Evolutionary conservation across 2,888 invertebrate species (phyloP).

Genomic region (Dioctria linearis): DNA sequence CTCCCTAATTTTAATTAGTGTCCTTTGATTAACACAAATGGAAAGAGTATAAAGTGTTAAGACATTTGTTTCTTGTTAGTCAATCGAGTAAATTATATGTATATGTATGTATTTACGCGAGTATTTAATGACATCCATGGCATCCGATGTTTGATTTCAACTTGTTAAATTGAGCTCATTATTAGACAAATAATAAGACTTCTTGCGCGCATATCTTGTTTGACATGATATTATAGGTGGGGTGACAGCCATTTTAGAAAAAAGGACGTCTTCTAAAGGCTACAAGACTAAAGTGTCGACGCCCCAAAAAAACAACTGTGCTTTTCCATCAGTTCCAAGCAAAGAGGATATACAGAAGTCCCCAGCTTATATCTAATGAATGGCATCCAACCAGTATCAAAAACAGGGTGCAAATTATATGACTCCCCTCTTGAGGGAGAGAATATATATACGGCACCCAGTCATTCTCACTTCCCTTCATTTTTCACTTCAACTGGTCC

Average conservation of each 20-base stretch:
- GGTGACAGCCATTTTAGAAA: constrained; percentile 11
- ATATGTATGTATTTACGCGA: too few species aligned
- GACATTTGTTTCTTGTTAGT: too few species aligned
- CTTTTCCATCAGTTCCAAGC: constrained; percentile 2
- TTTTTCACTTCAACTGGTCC: too few species aligned
- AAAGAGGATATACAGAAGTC: background rate
- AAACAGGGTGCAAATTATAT: constrained; percentile 14
- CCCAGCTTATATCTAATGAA: constrained; percentile 31
- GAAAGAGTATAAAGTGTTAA: too few species aligned
- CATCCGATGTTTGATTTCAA: too few species aligned
- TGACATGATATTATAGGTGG: background rate
- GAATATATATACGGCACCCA: too few species aligned
- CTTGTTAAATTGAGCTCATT: too few species aligned
- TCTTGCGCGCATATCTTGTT: constrained; percentile 5
- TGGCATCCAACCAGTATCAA: constrained; percentile 13
- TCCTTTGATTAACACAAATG: too few species aligned
- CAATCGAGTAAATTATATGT: too few species aligned
- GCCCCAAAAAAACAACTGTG: constrained; percentile 12
- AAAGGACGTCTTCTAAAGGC: constrained; percentile 8
- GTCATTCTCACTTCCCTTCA: too few species aligned
- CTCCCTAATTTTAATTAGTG: too few species aligned
- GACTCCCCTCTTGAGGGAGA: background rate
- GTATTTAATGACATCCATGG: too few species aligned
- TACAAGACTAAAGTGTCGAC: background rate
- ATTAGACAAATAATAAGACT: constrained; percentile 1